Evolutionary conservation across 1,140 invertebrate genomes (phyloP).

Genomic region (Drosophila pseudoananassae): DNA sequence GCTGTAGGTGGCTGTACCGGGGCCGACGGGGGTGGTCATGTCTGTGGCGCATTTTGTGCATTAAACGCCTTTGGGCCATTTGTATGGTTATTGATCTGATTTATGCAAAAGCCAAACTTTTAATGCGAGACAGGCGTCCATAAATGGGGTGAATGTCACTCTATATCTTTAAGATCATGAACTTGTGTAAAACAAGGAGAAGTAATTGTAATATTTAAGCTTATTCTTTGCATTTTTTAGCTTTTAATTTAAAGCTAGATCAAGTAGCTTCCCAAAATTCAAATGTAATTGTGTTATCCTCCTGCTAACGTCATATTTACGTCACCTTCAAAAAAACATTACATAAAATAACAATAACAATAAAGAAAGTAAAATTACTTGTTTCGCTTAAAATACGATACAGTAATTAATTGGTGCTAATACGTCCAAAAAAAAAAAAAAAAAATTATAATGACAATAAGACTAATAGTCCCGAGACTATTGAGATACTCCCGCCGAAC

Average conservation of each 20-base stretch:
- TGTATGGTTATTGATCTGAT: constrained; percentile 44
- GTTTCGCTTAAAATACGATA: constrained; percentile 56
- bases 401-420: constrained; percentile 60
- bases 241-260: background rate
- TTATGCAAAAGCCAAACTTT: constrained; percentile 48
- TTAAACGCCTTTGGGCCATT: constrained; percentile 68
- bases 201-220: background rate
- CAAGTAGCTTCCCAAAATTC: constrained; percentile 5
- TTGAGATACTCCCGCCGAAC: constrained; percentile 1
- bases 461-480: constrained; percentile 31
- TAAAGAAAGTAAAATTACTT: constrained; percentile 50
- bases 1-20: constrained; percentile 50
- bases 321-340: constrained; percentile 18
- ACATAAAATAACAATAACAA: constrained; percentile 21
- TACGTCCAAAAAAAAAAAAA: constrained; percentile 51
- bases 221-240: background rate
- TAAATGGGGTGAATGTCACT: constrained; percentile 25
- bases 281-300: constrained; percentile 14
- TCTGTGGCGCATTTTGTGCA: constrained; percentile 60
- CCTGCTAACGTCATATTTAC: constrained; percentile 15
- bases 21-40: constrained; percentile 4
- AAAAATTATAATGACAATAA: constrained; percentile 32
- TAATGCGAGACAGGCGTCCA: constrained; percentile 48
- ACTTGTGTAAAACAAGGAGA: background rate
- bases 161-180: constrained; percentile 21